These are phyloP conservation scores for Rhopalosiphum padi DNA, from an alignment of 1,140 invertebrate species.

Conservation along the genomic window DNA sequence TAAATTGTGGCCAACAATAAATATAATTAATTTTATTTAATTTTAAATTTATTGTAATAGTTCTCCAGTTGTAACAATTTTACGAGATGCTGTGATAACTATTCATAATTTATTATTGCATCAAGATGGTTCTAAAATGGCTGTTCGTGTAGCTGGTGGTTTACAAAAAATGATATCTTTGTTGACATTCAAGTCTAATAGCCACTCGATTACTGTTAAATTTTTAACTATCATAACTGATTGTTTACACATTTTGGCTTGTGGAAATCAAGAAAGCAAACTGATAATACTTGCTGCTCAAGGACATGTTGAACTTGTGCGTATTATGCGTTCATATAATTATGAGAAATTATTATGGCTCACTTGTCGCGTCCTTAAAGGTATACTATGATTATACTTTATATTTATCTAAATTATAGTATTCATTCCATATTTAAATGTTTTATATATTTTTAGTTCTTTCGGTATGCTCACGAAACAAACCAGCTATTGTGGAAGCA, in stretches of 20 bases:
- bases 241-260: slow-evolving; percentile 96
- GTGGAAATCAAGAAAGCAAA: slow-evolving; percentile 98
- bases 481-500: slow-evolving; percentile 95
- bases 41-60: slow-evolving; percentile 62
- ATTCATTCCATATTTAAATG: neutral
- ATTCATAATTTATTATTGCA: slow-evolving; percentile 96
- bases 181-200: slow-evolving; percentile 64
- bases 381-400: slow-evolving; percentile 61
- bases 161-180: slow-evolving; percentile 98
- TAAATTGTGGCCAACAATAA: neutral
- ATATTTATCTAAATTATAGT: slow-evolving; percentile 28
- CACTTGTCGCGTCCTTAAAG: slow-evolving; percentile 95
- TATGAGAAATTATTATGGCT: slow-evolving; percentile 99
- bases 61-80: slow-evolving; percentile 93
- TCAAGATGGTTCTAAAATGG: slow-evolving; percentile 98
- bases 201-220: slow-evolving; percentile 93
- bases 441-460: slow-evolving; percentile 69
- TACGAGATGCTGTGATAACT: slow-evolving; percentile 98
- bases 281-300: slow-evolving; percentile 96
- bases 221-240: slow-evolving; percentile 98
- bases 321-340: slow-evolving; percentile 95
- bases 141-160: slow-evolving; percentile 93
- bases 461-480: slow-evolving; percentile 97
- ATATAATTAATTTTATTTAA: neutral
- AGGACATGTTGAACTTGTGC: slow-evolving; percentile 93